Base-by-base conservation (phyloP, 1,140 invertebrate species). In the Cyclina sinensis region DNA sequence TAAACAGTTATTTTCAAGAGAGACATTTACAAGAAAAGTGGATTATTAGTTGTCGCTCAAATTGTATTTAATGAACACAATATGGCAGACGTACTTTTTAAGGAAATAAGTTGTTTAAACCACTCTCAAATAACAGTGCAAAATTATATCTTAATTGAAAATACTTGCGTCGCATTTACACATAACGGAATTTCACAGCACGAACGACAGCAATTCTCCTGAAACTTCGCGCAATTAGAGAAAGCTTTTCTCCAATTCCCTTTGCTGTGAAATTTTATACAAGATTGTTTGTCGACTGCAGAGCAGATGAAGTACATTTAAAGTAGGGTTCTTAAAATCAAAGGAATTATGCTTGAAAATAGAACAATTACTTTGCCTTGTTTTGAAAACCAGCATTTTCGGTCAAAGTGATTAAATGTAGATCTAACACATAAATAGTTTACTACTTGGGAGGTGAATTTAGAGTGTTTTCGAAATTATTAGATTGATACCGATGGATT, bases 401-500 rank as follows among this genome's bases (percentile, higher is more conserved):
- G 51, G 51, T 18, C 51, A n/a, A 18, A 11, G 21, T 54, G 12
- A 18, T 54, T 12, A 12, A 54, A 46, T n/a, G n/a, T n/a, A n/a
- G n/a, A n/a, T n/a, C n/a, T n/a, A n/a, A n/a, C n/a, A n/a, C n/a
- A n/a, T n/a, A n/a, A n/a, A n/a, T n/a, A n/a, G n/a, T n/a, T n/a
- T n/a, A n/a, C n/a, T n/a, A n/a, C n/a, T n/a, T n/a, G n/a, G n/a
- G 43, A 43, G 14, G 5, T 43, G 14, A 43, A 43, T 43, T 43
- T 43, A 43, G 43, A 7, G 43, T 43, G 43, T 43, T 43, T 14
- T 43, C 4, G 14, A 43, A 7, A 43, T 43, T 43, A 14, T 14
- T 43, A 14, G 43, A 62, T 27, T 62, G 9, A 37, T 18, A 57
- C 35, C 32, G 35, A 78, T 78, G 74, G 74, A 78, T 78, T 54